These are phyloP conservation scores for Pardosa pseudoannulata DNA, from an alignment of 2,888 invertebrate genomes.

Conservation along the genomic window DNA sequence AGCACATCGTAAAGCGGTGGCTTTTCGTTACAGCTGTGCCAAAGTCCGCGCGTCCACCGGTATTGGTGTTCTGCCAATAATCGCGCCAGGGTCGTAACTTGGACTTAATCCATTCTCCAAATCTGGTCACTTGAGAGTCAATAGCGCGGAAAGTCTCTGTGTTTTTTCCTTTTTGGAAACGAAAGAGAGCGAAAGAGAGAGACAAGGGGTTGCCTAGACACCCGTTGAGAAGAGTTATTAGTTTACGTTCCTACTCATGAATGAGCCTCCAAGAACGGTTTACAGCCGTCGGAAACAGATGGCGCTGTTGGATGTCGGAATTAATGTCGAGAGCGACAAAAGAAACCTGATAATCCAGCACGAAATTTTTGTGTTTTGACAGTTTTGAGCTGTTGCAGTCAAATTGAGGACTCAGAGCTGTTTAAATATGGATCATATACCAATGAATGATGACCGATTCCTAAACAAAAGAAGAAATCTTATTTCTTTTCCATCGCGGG, in stretches of 20 bases:
- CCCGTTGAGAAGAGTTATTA: constrained; percentile 1
- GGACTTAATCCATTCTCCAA: constrained; percentile 63
- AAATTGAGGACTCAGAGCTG: neutral
- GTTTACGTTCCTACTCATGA: neutral
- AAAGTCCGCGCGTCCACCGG: constrained; percentile 31
- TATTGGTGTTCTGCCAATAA: constrained; percentile 58
- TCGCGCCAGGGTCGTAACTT: constrained; percentile 60
- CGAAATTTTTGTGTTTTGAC: neutral
- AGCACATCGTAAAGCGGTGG: constrained; percentile 67
- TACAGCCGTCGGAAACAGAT: constrained; percentile 15
- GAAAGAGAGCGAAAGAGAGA: neutral
- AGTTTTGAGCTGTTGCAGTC: neutral
- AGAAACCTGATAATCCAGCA: constrained; percentile 5
- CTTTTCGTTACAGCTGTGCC: constrained; percentile 60
- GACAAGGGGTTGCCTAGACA: neutral
- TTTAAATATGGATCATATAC: neutral
- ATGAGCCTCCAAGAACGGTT: neutral
- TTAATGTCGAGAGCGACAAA: constrained; percentile 7
- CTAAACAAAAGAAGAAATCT: neutral
- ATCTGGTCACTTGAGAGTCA: constrained; percentile 55
- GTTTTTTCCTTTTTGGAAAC: neutral
- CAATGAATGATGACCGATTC: neutral
- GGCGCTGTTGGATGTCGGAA: constrained; percentile 2
- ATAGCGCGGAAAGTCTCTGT: constrained; percentile 11
- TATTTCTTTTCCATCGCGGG: too few relatives aligned